A percentile compares a stretch with the other conserved stretches of the same genome.
Conservation (phyloP, 1,140 invertebrate species). For the Atta texana region DNA sequence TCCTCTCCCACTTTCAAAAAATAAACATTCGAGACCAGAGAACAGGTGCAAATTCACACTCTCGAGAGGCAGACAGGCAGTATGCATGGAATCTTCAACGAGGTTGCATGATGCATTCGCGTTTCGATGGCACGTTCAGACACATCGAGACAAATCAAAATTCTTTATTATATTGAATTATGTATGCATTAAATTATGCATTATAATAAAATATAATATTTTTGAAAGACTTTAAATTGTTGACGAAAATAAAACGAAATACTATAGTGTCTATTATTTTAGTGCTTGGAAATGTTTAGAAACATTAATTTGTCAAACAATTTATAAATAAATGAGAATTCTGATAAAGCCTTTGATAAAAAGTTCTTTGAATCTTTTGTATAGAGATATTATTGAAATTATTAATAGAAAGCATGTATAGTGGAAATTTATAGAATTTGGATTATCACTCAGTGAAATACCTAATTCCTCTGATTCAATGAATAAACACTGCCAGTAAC, state of each 20-base stretch:
- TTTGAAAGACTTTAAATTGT: background rate
- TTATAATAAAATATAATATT: background rate
- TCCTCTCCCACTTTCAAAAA: slow-evolving; percentile 26
- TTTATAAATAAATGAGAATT: background rate
- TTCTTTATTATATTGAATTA: slow-evolving; percentile 16
- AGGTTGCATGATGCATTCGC: slow-evolving; percentile 13
- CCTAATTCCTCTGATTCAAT: slow-evolving; percentile 25
- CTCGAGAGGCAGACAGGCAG: slow-evolving; percentile 36
- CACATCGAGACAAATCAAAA: slow-evolving; percentile 22
- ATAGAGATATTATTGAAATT: slow-evolving; percentile 3
- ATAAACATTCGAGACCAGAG: slow-evolving; percentile 57
- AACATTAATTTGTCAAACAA: background rate
- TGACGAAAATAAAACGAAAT: background rate
- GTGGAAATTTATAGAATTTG: slow-evolving; percentile 18
- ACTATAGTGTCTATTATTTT: background rate
- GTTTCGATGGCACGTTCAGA: slow-evolving; percentile 6
- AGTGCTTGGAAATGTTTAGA: background rate
- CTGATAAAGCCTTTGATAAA: background rate
- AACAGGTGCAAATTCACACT: slow-evolving; percentile 73
- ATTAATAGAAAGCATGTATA: background rate
- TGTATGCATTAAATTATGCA: background rate
- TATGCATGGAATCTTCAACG: slow-evolving; percentile 69
- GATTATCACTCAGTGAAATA: slow-evolving; percentile 4
- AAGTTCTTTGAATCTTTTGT: background rate
- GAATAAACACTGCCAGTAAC: slow-evolving; percentile 24